A percentile compares a stretch with the other conserved stretches of the same genome.
phyloP scores from a whole-genome alignment of 1,140 invertebrate species.

The Amphibalanus amphitrite region DNA sequence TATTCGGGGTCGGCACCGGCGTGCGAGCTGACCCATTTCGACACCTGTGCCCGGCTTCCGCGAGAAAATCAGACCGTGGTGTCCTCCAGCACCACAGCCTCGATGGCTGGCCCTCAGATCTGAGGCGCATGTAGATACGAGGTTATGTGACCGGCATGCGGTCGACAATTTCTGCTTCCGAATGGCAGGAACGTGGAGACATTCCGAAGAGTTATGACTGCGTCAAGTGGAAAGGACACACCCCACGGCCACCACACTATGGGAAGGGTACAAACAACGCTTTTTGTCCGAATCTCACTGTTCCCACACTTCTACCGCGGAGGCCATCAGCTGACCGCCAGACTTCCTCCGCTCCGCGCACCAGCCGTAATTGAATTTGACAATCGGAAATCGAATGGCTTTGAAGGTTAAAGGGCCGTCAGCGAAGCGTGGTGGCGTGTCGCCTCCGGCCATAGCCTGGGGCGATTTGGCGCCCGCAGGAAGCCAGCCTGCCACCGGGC shows the following conservation, averaged over 20 bases:
- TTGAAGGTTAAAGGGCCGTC: not conserved
- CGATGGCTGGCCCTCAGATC: no score
- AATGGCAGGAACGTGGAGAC: no score
- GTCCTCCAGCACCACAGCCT: no score
- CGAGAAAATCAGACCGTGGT: not conserved
- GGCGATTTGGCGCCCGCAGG: not conserved
- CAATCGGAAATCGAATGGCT: not conserved
- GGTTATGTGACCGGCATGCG: no score
- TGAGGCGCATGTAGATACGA: no score
- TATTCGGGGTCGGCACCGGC: not conserved
- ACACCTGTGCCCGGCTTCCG: not conserved
- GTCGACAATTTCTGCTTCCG: no score
- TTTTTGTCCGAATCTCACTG: not conserved
- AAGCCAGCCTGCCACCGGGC: not conserved
- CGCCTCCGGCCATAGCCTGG: not conserved
- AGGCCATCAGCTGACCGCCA: not conserved
- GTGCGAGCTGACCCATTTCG: not conserved
- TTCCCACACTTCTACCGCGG: not conserved
- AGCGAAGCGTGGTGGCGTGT: not conserved
- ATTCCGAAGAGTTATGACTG: no score
- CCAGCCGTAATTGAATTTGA: not conserved
- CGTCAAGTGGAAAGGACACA: not conserved
- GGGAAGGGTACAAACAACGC: not conserved
- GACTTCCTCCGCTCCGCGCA: not conserved
- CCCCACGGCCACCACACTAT: not conserved